A percentile compares a stretch with the other conserved stretches of the same genome.
phyloP scores from a whole-genome alignment of 23 tunicate genomes.

The Botrylloides violaceus region DNA sequence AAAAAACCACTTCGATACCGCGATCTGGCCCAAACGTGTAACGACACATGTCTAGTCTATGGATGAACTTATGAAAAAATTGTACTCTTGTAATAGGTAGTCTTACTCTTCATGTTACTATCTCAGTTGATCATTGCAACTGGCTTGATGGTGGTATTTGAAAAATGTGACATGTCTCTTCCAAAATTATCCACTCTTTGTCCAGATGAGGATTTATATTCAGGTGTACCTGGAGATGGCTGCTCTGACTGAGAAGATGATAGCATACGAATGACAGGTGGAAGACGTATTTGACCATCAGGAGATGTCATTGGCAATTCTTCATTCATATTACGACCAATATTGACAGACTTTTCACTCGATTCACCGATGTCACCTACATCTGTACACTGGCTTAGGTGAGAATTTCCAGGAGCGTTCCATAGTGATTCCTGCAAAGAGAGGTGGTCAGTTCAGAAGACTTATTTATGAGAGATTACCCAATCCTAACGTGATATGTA shows the following conservation, averaged over 20 bases:
- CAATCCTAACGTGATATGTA: too few species aligned
- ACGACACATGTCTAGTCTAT: too few species aligned
- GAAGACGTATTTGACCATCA: conserved; percentile 5
- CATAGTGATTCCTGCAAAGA: conserved; percentile 67
- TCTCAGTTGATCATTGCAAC: conserved; percentile 43
- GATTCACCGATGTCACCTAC: not conserved
- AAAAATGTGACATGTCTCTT: conserved; percentile 40
- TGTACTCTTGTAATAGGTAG: too few species aligned
- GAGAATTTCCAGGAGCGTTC: conserved; percentile 34
- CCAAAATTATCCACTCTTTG: conserved; percentile 31
- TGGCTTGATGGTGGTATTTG: conserved; percentile 50
- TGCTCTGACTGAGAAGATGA: conserved; percentile 35
- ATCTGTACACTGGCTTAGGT: not conserved
- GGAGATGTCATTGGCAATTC: not conserved
- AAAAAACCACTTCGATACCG: too few species aligned
- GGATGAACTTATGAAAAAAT: too few species aligned
- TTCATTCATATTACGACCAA: conserved; percentile 18
- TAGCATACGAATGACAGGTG: conserved; percentile 21
- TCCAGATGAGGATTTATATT: conserved; percentile 1
- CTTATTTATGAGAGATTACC: too few species aligned
- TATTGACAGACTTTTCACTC: conserved; percentile 15
- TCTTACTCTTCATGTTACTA: too few species aligned
- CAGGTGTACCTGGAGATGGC: conserved; percentile 15
- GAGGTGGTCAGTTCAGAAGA: too few species aligned
- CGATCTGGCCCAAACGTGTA: too few species aligned